Evolutionary conservation across 2,888 invertebrate genomes (phyloP).

Genomic region (Athetis lepigone): DNA sequence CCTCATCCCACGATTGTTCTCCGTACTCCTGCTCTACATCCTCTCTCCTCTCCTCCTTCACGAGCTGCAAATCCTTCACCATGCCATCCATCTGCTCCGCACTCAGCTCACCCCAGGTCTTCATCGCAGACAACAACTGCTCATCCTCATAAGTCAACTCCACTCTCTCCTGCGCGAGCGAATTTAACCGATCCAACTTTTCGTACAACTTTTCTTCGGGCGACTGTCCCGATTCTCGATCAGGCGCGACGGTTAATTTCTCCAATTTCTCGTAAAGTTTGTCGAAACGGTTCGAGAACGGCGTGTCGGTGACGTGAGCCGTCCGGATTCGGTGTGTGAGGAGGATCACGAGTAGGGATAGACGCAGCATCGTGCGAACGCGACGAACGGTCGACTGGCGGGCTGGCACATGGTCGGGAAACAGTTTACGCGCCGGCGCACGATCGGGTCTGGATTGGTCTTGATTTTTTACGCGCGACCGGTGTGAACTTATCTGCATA

Average conservation of each 20-base stretch:
- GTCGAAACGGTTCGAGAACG: conserved; percentile 78
- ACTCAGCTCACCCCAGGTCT: conserved; percentile 78
- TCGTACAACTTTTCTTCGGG: conserved; percentile 73
- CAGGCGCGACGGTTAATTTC: conserved; percentile 72
- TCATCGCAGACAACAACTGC: conserved; percentile 80
- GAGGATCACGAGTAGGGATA: conserved; percentile 73
- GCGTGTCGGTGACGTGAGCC: conserved; percentile 79
- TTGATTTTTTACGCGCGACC: conserved; percentile 32
- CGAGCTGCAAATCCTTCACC: conserved; percentile 78
- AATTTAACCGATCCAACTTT: conserved; percentile 80
- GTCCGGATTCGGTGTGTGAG: conserved; percentile 75
- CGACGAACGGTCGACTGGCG: conserved; percentile 74
- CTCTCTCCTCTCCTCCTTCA: conserved; percentile 72
- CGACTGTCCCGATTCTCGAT: conserved; percentile 57
- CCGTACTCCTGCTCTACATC: conserved; percentile 74
- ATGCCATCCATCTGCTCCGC: conserved; percentile 79
- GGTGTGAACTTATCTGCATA: conserved; percentile 27
- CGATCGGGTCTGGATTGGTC: conserved; percentile 34
- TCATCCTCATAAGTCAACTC: conserved; percentile 80
- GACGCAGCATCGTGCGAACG: conserved; percentile 79
- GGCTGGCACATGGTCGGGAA: conserved; percentile 61
- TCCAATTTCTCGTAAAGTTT: conserved; percentile 82
- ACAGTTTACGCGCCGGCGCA: conserved; percentile 55
- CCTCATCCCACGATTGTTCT: conserved; percentile 81
- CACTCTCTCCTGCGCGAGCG: conserved; percentile 72